Evolutionary conservation across 2,797 vertebrate species (phyloP).

Genomic region (Brotogeris chrysoptera): DNA sequence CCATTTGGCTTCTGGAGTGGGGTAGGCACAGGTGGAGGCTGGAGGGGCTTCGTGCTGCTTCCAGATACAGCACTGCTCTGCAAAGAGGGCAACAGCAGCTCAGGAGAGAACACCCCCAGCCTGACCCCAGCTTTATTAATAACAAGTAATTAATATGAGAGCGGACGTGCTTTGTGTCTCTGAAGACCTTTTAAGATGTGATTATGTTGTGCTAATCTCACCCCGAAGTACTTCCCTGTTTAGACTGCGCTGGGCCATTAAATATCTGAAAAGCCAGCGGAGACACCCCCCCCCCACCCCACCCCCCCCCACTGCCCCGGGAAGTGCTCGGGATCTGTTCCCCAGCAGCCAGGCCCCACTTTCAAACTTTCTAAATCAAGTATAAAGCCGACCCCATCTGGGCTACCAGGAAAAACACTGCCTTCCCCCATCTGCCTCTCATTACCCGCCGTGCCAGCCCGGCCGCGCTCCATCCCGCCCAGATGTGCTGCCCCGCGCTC

Average conservation of each 20-base stretch:
- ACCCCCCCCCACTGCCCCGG: neutral
- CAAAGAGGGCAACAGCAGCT: neutral
- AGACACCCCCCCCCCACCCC: neutral
- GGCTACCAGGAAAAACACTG: conserved; percentile 49
- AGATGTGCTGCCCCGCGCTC: neutral
- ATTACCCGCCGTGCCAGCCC: conserved; percentile 42
- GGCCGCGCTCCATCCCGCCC: neutral
- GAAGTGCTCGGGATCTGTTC: neutral
- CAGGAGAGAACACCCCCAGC: neutral
- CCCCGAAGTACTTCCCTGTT: conserved; percentile 21
- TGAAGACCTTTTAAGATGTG: conserved; percentile 57
- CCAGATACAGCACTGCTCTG: rapidly evolving
- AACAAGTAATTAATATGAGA: conserved; percentile 56
- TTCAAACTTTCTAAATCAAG: conserved; percentile 57
- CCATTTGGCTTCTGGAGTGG: neutral
- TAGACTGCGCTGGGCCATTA: neutral
- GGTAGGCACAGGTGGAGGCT: conserved; percentile 11
- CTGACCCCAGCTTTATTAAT: conserved; percentile 48
- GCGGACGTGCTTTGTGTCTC: conserved; percentile 48
- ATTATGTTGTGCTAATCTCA: conserved; percentile 49
- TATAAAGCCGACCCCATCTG: neutral
- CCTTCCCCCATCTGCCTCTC: conserved; percentile 44
- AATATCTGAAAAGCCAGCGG: neutral
- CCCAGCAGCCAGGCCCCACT: neutral
- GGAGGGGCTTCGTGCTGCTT: neutral